A percentile compares a stretch with the other conserved stretches of the same genome.
phyloP scores from a whole-genome alignment of 2,113 vertebrate species.

The Callipepla californica region DNA sequence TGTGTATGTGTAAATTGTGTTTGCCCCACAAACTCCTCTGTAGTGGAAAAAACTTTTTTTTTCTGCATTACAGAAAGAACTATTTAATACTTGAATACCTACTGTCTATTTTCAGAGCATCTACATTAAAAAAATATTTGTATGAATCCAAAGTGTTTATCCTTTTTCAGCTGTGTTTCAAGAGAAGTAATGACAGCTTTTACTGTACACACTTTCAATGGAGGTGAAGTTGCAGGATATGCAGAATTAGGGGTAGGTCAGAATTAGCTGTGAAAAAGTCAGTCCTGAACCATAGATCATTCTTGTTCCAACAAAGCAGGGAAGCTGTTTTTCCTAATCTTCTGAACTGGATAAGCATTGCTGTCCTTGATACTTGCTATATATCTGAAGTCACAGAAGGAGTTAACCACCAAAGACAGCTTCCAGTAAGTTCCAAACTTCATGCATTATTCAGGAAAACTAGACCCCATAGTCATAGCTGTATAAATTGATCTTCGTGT shows the following conservation, averaged over 20 bases:
- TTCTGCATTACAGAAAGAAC: background rate
- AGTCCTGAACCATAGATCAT: background rate
- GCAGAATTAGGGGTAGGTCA: background rate
- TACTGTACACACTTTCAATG: background rate
- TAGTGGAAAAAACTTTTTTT: background rate
- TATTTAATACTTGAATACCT: background rate
- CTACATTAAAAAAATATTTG: constrained; percentile 3
- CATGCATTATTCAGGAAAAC: constrained; percentile 2
- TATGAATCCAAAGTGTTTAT: constrained; percentile 2
- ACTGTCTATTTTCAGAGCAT: constrained; percentile 20
- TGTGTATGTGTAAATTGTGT: background rate
- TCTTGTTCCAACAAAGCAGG: constrained; percentile 1
- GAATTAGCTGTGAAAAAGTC: background rate
- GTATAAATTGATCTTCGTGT: background rate
- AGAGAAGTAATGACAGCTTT: constrained; percentile 10
- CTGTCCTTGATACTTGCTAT: background rate
- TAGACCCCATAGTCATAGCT: background rate
- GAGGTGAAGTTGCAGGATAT: background rate
- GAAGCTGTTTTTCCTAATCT: background rate
- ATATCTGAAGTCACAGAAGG: background rate
- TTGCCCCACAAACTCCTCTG: background rate
- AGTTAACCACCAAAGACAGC: constrained; percentile 1
- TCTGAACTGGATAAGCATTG: background rate
- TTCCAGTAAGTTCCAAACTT: constrained; percentile 24
- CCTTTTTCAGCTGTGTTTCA: background rate